These are phyloP conservation scores for Hippoglossus hippoglossus DNA, from an alignment of 2,797 vertebrate genomes.

Conservation along the genomic window DNA sequence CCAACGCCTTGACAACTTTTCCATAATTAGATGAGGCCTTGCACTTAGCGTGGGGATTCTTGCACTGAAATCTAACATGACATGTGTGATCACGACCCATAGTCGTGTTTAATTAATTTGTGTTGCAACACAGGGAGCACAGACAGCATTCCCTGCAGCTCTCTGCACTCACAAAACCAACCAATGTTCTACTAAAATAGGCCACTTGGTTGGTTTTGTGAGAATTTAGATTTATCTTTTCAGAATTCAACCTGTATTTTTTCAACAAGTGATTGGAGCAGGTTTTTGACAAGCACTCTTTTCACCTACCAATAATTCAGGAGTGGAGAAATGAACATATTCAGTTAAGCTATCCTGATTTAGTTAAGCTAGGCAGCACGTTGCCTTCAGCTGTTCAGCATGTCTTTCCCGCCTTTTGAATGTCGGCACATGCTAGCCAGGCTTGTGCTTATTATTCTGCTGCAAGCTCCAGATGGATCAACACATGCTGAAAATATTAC, in stretches of 20 bases:
- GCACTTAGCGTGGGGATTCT: slow-evolving; percentile 53
- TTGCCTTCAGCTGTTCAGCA: slow-evolving; percentile 67
- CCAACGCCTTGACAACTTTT: slow-evolving; percentile 78
- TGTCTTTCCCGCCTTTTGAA: slow-evolving; percentile 75
- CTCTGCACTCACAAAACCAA: slow-evolving; percentile 27
- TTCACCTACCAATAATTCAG: too few relatives aligned
- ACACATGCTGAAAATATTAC: slow-evolving; percentile 87
- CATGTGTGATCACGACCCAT: slow-evolving; percentile 80
- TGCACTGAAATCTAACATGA: slow-evolving; percentile 73
- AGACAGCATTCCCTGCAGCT: slow-evolving; percentile 68
- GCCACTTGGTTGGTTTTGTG: slow-evolving; percentile 32
- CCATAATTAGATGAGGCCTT: slow-evolving; percentile 79
- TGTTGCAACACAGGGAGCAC: slow-evolving; percentile 31
- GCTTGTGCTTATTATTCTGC: slow-evolving; percentile 83
- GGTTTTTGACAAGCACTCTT: too few relatives aligned
- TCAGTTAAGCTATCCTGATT: slow-evolving; percentile 34
- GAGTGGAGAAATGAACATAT: slow-evolving; percentile 10
- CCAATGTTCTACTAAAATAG: slow-evolving; percentile 38
- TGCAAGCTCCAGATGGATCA: slow-evolving; percentile 85
- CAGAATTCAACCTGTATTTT: slow-evolving; percentile 7
- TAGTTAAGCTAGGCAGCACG: slow-evolving; percentile 17
- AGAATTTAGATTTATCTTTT: background rate
- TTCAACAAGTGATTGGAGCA: slow-evolving; percentile 1
- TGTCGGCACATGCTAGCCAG: slow-evolving; percentile 74
- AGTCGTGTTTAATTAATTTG: slow-evolving; percentile 80